phyloP scores from a whole-genome alignment of 1,140 invertebrate genomes.

The Dreissena polymorpha region DNA sequence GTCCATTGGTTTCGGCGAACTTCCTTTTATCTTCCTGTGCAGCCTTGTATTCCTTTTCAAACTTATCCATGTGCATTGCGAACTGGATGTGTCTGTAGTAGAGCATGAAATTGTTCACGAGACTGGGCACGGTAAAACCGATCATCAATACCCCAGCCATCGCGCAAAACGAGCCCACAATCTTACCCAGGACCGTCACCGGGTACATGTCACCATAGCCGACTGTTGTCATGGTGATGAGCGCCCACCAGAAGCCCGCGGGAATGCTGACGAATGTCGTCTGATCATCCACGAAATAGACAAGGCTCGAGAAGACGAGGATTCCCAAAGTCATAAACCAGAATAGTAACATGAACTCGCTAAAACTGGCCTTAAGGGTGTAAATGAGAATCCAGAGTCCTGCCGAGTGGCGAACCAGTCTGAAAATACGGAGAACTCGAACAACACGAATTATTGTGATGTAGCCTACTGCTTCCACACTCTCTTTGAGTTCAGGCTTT shows the following conservation, averaged over 20 bases:
- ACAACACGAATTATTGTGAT: conserved; percentile 58
- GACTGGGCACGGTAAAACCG: conserved; percentile 78
- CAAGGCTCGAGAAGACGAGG: conserved; percentile 97
- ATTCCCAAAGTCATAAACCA: conserved; percentile 99
- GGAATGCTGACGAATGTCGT: conserved; percentile 70
- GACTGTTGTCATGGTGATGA: conserved; percentile 81
- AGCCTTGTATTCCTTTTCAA: conserved; percentile 19
- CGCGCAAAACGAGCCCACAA: conserved; percentile 84
- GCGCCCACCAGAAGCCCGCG: conserved; percentile 79
- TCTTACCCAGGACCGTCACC: conserved; percentile 64
- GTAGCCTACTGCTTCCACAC: conserved; percentile 27
- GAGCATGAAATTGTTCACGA: conserved; percentile 53
- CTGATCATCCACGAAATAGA: conserved; percentile 83
- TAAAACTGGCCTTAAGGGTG: conserved; percentile 98
- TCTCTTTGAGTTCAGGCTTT: conserved; percentile 3
- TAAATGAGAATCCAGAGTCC: conserved; percentile 98
- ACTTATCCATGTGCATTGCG: conserved; percentile 42
- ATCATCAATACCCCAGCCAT: conserved; percentile 99
- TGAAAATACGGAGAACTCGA: conserved; percentile 63
- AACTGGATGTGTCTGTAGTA: conserved; percentile 57
- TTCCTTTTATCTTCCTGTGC: too few species aligned
- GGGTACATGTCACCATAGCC: conserved; percentile 80
- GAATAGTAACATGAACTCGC: conserved; percentile 98
- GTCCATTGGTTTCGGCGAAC: too few species aligned
- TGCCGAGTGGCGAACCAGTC: conserved; percentile 87